phyloP scores from a whole-genome alignment of 1,140 invertebrate species.

The Saccostrea echinata region DNA sequence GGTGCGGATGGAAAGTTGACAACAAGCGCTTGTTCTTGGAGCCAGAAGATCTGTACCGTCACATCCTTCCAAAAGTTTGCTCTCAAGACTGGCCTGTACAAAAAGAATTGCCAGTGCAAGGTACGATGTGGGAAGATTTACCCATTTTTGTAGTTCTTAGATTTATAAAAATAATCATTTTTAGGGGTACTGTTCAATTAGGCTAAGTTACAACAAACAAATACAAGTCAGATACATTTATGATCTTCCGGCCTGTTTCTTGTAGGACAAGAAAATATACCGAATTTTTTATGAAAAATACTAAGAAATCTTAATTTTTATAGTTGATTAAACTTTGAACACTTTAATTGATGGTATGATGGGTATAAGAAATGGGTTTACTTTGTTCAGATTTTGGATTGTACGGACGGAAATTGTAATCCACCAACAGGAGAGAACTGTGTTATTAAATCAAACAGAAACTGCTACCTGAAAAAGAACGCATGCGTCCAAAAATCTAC shows the following conservation, averaged over 20 bases:
- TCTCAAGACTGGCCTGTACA: slow-evolving; percentile 4
- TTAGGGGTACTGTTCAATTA: too few relatives aligned
- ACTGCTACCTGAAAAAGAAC: background rate
- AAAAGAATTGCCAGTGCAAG: slow-evolving; percentile 8
- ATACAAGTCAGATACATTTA: too few relatives aligned
- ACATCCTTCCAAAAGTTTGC: slow-evolving; percentile 2
- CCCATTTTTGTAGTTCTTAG: too few relatives aligned
- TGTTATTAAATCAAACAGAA: slow-evolving; percentile 5
- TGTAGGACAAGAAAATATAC: too few relatives aligned
- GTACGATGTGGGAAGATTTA: background rate
- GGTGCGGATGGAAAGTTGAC: background rate
- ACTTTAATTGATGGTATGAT: too few relatives aligned
- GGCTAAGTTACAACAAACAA: too few relatives aligned
- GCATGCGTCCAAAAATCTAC: slow-evolving; percentile 1
- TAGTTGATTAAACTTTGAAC: too few relatives aligned
- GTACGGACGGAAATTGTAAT: background rate
- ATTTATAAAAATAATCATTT: too few relatives aligned
- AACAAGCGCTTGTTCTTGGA: background rate
- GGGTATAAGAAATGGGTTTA: background rate
- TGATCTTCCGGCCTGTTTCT: too few relatives aligned
- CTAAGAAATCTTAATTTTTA: too few relatives aligned
- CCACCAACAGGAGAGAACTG: background rate
- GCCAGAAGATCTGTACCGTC: slow-evolving; percentile 2
- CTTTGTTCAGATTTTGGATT: background rate
- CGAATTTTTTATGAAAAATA: too few relatives aligned